Base-by-base conservation (phyloP, 2,113 vertebrate species). In the Peucedramus taeniatus region DNA sequence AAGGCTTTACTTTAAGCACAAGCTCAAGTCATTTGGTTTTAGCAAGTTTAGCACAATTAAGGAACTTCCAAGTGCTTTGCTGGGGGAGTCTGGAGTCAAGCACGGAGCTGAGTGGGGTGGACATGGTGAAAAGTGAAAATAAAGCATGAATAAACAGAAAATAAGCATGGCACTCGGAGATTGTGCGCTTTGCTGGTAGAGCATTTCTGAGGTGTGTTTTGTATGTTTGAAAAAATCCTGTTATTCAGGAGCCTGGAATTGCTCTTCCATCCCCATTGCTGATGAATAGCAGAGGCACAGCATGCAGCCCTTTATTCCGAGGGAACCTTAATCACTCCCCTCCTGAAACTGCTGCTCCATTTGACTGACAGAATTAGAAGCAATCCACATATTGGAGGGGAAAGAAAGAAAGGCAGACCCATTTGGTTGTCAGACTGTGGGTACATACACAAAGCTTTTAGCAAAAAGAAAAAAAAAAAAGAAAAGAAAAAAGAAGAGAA, bases 311-410 rank as follows among this genome's bases (percentile, higher is more conserved):
- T 30, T 95, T 89, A 79, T 95, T 96, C 83, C 1, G 23, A 92
- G 71, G 68, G 91, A 87, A 49, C 65, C 92, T 83, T 91, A 94
- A 82, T 92, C 95, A 68, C 76, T 96, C 85, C 57, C 89, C 88
- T 94, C 91, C 78, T 3, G 9, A 94, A 95, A 95, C 87, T 79
- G 79, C 50, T 70, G 84, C 92, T 84, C 69, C 89, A 27, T 85
- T 79, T 89, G 83, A 89, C 54, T 81, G 96, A 89, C 87, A 92
- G 95, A 90, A 51, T 93, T 74, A 83, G 94, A 96, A 95, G 97
- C 94, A 80, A 89, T 93, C 80, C 70, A 80, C 74, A 93, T 91
- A 90, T 35, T 92, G 79, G 83, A 95, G 79, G 61, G 57, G 85
- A 75, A 20, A 83, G 78, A 78, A 90, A 95, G 85, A 96, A 96